Conservation (phyloP, 2,888 invertebrate species). For the Tipula confusa region DNA sequence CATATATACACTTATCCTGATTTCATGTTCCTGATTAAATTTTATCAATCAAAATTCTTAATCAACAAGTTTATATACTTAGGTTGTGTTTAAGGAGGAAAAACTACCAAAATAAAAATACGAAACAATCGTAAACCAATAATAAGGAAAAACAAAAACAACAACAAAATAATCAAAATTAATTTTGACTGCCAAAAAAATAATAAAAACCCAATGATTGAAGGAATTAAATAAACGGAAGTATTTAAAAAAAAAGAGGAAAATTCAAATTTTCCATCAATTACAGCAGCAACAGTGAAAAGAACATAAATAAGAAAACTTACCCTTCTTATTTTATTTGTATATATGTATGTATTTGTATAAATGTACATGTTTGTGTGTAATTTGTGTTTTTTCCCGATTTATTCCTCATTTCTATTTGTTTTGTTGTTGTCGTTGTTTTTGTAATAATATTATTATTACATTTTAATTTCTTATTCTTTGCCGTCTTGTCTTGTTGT, state of each 20-base stretch:
- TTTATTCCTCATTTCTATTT: neutral
- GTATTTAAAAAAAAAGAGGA: constrained; percentile 12
- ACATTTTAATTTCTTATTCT: constrained; percentile 25
- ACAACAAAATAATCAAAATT: constrained; percentile 25
- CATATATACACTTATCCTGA: neutral
- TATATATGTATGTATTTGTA: neutral
- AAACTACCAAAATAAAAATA: neutral
- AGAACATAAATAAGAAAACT: constrained; percentile 27
- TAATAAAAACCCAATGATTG: constrained; percentile 25
- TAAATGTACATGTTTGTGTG: neutral
- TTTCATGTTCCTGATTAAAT: neutral
- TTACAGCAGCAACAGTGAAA: constrained; percentile 17
- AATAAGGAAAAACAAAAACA: neutral
- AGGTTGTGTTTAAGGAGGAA: neutral
- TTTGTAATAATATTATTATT: neutral
- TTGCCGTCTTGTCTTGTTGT: neutral
- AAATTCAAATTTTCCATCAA: constrained; percentile 21
- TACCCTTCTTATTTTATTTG: neutral
- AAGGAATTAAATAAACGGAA: constrained; percentile 20
- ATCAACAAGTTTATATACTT: neutral
- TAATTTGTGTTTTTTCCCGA: neutral
- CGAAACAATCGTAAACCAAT: neutral
- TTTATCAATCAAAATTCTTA: neutral
- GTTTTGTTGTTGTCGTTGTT: neutral
- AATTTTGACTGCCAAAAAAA: constrained; percentile 25